Evolutionary conservation across 2,113 vertebrate species (phyloP).

Genomic region (Pterophyllum scalare): DNA sequence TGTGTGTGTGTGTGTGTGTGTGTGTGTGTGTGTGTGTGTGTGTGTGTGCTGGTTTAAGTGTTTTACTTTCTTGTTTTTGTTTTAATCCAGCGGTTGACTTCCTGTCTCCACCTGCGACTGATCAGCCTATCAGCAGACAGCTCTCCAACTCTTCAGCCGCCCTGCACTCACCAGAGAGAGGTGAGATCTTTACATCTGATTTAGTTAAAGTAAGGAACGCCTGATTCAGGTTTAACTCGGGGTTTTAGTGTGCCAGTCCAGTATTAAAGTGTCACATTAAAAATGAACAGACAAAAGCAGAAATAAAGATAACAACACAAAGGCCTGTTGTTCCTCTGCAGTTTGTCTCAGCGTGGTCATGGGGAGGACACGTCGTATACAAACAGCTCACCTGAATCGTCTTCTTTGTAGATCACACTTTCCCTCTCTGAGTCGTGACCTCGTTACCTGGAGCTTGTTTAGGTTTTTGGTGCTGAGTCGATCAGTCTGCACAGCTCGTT

Average conservation of each 20-base stretch:
- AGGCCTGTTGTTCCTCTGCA: no score
- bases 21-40: background rate
- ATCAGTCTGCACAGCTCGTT: background rate
- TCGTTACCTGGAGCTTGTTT: no score
- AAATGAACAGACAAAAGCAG: no score
- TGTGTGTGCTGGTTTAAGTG: background rate
- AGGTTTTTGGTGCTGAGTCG: background rate
- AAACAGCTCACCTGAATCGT: background rate
- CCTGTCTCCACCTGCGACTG: constrained; percentile 58
- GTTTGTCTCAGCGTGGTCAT: no score
- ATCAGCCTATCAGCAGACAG: constrained; percentile 72
- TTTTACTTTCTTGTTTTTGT: background rate
- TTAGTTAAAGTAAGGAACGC: background rate
- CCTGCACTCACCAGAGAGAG: constrained; percentile 71
- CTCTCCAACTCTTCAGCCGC: constrained; percentile 74
- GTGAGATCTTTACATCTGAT: constrained; percentile 17
- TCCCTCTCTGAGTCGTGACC: background rate
- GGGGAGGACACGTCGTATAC: rapidly evolving
- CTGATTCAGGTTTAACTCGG: rapidly evolving
- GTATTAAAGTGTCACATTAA: no score
- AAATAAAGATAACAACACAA: no score
- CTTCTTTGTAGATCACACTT: background rate
- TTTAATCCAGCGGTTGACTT: constrained; percentile 63
- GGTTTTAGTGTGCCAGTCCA: no score
- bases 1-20: no score